Base-by-base conservation (phyloP, 2,113 vertebrate genomes). In the Charina bottae region DNA sequence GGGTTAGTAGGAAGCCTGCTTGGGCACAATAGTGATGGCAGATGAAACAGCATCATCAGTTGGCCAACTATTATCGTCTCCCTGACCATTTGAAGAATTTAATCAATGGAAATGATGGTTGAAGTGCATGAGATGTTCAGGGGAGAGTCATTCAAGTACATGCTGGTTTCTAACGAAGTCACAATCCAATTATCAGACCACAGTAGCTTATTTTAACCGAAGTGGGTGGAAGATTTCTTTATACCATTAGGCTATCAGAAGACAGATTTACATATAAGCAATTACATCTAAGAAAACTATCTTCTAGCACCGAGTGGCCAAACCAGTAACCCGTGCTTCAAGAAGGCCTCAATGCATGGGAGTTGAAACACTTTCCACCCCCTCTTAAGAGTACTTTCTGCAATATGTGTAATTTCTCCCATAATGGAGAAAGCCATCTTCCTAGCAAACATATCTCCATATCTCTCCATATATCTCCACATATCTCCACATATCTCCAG, bases 51-150 rank as follows among this genome's bases (percentile, higher is more conserved):
- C 49, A 5, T 49, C 42, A 49, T 49, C 49, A 49, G 49, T 49
- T 49, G 49, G 49, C 6, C 49, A 49, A 49, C 6, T 49, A 49
- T 49, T 49, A 49, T 49, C 49, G 2, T 49, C 49, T 49, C 91
- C 58, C 7, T 53, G 0, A 59, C 91, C 86, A 78, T 94, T 93
- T 93, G 88, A 94, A 92, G 94, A 94, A 68, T 3, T 88, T 90
- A 93, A 92, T 24, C 92, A 60, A 89, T 55, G 92, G 87, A 92
- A 84, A 56, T 72, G 92, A 93, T 90, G 6, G 88, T 90, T 92
- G 89, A 86, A 33, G 78, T 84, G 58, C 15, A 78, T 56, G 68
- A 88, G 55, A 90, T 53, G 33, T 5, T 92, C 58, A 87, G 88
- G 19, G 92, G 0, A 2, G 33, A 1, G 55, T 87, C 6, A 49